A percentile compares a stretch with the other conserved stretches of the same genome.
Conservation (phyloP, 2,888 invertebrate species). For the Perithous albicinctus region DNA sequence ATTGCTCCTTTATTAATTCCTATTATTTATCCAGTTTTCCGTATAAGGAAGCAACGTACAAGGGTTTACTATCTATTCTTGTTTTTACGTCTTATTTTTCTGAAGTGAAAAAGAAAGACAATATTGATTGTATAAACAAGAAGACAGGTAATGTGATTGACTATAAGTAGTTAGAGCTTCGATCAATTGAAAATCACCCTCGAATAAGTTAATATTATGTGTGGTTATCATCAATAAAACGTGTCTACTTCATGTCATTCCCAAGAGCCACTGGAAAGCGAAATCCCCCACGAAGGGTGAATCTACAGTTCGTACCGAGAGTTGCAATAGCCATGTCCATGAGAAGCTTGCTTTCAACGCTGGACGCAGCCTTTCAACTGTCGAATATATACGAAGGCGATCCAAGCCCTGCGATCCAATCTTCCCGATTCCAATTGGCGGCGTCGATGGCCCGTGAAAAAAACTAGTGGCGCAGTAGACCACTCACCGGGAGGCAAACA, state of each 20-base stretch:
- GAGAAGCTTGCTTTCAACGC: not conserved
- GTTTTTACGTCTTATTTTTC: not conserved
- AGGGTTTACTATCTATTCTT: no score
- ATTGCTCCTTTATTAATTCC: no score
- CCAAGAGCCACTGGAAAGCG: slow-evolving; percentile 23
- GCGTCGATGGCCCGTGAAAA: slow-evolving; percentile 65
- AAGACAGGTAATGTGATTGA: not conserved
- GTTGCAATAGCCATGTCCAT: not conserved
- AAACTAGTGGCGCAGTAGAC: slow-evolving; percentile 52
- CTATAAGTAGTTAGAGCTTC: not conserved
- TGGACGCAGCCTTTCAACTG: not conserved
- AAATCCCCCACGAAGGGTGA: slow-evolving; percentile 22
- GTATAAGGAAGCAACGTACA: no score
- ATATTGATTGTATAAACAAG: not conserved
- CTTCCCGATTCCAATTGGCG: slow-evolving; percentile 67
- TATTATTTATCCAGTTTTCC: no score
- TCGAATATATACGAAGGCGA: slow-evolving; percentile 31
- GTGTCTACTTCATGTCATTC: slow-evolving; percentile 48
- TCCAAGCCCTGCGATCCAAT: slow-evolving; percentile 61
- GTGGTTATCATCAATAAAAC: slow-evolving; percentile 62
- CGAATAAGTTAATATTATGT: slow-evolving; percentile 55
- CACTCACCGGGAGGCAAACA: slow-evolving; percentile 63
- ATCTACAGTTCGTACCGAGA: slow-evolving; percentile 13
- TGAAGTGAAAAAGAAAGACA: not conserved
- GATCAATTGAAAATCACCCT: slow-evolving; percentile 1